Conservation (phyloP, 2,797 vertebrate genomes). For the Agapornis canus region DNA sequence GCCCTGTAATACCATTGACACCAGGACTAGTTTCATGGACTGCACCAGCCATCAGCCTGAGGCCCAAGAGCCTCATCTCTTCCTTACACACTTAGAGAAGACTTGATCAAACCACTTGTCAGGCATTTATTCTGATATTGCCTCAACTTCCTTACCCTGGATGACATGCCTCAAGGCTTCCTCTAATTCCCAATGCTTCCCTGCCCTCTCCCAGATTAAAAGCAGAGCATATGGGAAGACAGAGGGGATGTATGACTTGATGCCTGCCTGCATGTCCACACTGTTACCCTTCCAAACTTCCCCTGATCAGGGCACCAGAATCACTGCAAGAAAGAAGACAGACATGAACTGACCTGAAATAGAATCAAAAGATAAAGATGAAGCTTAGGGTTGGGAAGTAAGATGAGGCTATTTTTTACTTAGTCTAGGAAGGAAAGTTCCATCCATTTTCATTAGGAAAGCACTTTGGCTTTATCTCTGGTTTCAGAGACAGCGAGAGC, state of each 20-base stretch:
- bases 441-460: conserved; percentile 4
- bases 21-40: neutral
- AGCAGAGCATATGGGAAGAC: neutral
- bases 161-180: neutral
- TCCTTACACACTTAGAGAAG: neutral
- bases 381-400: neutral
- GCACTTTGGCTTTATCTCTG: neutral
- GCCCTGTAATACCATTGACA: neutral
- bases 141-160: neutral
- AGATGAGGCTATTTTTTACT: neutral
- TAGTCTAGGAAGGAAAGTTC: neutral
- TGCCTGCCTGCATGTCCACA: neutral
- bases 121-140: neutral
- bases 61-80: neutral
- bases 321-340: neutral
- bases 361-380: neutral
- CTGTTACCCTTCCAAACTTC: neutral
- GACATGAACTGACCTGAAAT: neutral
- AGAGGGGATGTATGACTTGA: neutral
- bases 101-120: neutral
- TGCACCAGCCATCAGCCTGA: neutral
- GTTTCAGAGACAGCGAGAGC: neutral
- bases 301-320: neutral
- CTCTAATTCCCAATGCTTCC: neutral
- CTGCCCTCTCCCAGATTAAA: neutral